These are phyloP conservation scores for Theocolax elegans DNA, from an alignment of 1,140 invertebrate genomes.

Conservation along the genomic window DNA sequence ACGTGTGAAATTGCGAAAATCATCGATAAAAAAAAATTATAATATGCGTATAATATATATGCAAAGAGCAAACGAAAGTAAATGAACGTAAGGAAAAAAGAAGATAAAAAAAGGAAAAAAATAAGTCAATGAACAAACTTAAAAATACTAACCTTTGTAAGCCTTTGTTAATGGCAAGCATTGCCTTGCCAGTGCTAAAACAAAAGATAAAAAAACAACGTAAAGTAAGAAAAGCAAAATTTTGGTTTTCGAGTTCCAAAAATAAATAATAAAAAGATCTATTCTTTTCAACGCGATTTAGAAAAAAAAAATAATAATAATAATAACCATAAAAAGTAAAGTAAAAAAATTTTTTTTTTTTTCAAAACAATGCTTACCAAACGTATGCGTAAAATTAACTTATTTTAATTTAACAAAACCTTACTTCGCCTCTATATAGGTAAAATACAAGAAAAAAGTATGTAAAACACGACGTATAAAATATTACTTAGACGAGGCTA, in stretches of 20 bases:
- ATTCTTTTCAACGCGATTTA: slow-evolving; percentile 14
- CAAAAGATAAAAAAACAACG: slow-evolving; percentile 66
- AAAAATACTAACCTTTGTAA: slow-evolving; percentile 83
- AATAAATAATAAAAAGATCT: no score
- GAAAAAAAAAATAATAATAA: slow-evolving; percentile 10
- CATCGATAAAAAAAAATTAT: no score
- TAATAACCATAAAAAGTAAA: no score
- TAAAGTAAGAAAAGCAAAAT: slow-evolving; percentile 38
- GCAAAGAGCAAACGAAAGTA: no score
- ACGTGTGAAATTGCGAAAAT: no score
- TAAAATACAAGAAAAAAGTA: slow-evolving; percentile 11
- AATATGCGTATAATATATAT: no score
- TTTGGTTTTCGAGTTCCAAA: slow-evolving; percentile 28
- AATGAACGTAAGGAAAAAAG: no score
- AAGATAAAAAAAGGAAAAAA: no score
- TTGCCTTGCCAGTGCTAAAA: slow-evolving; percentile 82
- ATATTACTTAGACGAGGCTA: background rate
- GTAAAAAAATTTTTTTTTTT: background rate
- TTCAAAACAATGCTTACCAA: slow-evolving; percentile 22
- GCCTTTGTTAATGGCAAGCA: slow-evolving; percentile 90
- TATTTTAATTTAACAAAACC: slow-evolving; percentile 3
- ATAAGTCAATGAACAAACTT: slow-evolving; percentile 22
- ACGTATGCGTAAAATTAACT: background rate
- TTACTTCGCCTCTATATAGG: slow-evolving; percentile 26
- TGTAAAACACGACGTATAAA: background rate